Conservation (phyloP, 1,140 invertebrate species). For the Octopus bimaculoides region DNA sequence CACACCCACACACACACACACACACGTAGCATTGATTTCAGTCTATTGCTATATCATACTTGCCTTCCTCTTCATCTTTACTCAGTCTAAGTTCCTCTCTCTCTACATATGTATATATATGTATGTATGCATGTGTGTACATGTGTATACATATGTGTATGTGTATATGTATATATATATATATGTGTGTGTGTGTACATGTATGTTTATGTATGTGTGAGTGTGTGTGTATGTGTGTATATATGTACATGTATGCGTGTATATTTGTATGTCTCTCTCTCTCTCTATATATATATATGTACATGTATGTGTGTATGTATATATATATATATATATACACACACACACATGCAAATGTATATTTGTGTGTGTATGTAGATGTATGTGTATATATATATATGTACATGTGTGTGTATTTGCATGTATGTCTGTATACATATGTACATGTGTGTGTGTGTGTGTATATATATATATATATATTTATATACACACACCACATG, state of each 20-base stretch:
- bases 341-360: neutral
- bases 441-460: neutral
- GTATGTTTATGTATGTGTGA: conserved; percentile 13
- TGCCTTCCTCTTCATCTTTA: too few species aligned
- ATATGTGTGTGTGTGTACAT: conserved; percentile 13
- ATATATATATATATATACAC: neutral
- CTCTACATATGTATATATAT: neutral
- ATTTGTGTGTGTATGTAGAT: neutral
- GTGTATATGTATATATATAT: conserved; percentile 12
- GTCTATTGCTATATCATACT: too few species aligned
- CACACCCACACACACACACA: too few species aligned
- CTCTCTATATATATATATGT: conserved; percentile 18
- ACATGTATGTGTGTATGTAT: neutral
- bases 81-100: neutral
- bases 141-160: conserved; percentile 12
- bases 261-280: conserved; percentile 12
- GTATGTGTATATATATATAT: conserved; percentile 1
- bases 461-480: too few species aligned
- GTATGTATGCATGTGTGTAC: conserved; percentile 12
- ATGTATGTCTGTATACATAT: neutral
- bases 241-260: neutral
- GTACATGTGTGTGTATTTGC: neutral
- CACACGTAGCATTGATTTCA: too few species aligned
- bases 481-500: too few species aligned
- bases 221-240: conserved; percentile 9